Evolutionary conservation across 2,888 invertebrate genomes (phyloP).

Genomic region (Phyto melanocephala): DNA sequence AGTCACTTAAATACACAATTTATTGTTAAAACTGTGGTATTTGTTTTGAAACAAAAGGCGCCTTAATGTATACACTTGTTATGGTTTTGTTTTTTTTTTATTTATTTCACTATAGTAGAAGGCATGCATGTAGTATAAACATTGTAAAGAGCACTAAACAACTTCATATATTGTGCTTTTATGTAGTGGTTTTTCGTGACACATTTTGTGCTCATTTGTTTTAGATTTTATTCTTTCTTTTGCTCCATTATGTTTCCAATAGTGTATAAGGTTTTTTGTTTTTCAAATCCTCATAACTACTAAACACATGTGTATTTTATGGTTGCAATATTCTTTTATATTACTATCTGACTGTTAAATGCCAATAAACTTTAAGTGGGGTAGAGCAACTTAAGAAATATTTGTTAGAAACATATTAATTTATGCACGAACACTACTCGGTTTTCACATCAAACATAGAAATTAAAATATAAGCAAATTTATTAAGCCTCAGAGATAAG

Average conservation of each 20-base stretch:
- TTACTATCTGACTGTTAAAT: constrained; percentile 25
- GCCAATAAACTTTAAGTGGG: constrained; percentile 59
- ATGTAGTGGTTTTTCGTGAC: constrained; percentile 37
- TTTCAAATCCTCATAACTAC: constrained; percentile 14
- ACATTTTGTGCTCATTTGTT: constrained; percentile 30
- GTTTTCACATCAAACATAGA: constrained; percentile 3
- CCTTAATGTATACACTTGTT: constrained; percentile 58
- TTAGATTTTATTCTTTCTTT: constrained; percentile 8
- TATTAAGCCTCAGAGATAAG: constrained; percentile 18
- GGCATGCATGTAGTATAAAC: constrained; percentile 4
- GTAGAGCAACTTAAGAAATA: constrained; percentile 14
- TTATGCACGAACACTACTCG: constrained; percentile 47
- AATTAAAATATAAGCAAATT: background rate
- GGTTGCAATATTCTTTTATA: background rate
- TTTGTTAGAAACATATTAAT: constrained; percentile 11
- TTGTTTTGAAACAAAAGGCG: constrained; percentile 44
- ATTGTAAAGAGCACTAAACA: constrained; percentile 23
- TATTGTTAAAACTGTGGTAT: constrained; percentile 22
- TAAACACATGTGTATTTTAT: constrained; percentile 37
- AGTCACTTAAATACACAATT: constrained; percentile 33
- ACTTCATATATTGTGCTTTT: background rate
- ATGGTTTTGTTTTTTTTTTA: background rate
- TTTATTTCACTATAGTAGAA: constrained; percentile 1
- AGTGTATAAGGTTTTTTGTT: constrained; percentile 1
- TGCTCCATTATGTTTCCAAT: background rate